Evolutionary conservation across 2,797 vertebrate genomes (phyloP).

Genomic region (Gallinago stenura): DNA sequence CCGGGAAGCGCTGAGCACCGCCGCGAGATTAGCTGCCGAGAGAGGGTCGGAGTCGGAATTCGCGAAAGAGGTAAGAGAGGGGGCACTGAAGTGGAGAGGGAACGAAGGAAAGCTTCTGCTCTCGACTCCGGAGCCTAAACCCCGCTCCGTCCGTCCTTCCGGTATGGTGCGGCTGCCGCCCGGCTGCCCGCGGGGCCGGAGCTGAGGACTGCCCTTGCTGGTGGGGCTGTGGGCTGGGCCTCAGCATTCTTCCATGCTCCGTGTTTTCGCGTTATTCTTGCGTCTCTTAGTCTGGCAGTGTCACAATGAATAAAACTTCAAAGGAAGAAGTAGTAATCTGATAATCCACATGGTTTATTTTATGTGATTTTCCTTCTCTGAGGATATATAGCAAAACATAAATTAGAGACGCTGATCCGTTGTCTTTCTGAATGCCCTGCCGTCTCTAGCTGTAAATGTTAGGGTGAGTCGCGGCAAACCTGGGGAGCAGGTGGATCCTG

Average conservation of each 20-base stretch:
- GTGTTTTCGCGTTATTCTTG: accelerated
- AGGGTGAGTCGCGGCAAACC: accelerated
- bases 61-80: background rate
- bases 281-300: background rate
- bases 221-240: too few species aligned
- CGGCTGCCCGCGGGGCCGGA: background rate
- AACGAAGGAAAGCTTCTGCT: accelerated
- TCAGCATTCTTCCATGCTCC: accelerated
- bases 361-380: background rate
- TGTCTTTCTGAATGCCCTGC: background rate
- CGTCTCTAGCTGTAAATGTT: accelerated
- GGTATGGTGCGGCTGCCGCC: accelerated
- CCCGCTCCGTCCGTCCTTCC: background rate
- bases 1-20: background rate
- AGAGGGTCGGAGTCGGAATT: accelerated
- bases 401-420: accelerated
- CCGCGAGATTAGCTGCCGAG: accelerated
- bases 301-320: accelerated
- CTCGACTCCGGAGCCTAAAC: accelerated
- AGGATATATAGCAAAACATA: background rate
- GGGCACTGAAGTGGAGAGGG: accelerated
- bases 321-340: background rate
- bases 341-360: background rate
- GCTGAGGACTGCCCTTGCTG: accelerated
- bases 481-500: background rate